phyloP scores from a whole-genome alignment of 2,888 invertebrate species.

The Ectemnius cavifrons region DNA sequence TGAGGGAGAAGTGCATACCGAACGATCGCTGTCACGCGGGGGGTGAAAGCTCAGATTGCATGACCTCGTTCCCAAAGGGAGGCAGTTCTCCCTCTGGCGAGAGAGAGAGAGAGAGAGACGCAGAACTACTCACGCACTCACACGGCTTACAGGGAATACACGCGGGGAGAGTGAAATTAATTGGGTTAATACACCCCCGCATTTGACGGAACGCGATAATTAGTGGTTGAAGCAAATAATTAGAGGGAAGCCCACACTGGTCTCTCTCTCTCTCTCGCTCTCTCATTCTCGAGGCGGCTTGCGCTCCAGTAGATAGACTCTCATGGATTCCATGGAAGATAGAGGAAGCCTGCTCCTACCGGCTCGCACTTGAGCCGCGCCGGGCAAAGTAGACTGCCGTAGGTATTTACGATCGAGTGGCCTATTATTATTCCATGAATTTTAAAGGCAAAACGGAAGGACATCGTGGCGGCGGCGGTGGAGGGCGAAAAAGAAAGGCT shows the following conservation, averaged over 20 bases:
- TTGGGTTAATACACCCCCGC: neutral
- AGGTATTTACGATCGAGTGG: constrained; percentile 67
- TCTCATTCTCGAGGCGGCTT: neutral
- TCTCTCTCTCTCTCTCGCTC: too few species aligned
- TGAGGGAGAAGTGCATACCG: too few species aligned
- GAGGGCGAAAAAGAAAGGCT: constrained; percentile 34
- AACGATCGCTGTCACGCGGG: too few species aligned
- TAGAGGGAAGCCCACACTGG: neutral
- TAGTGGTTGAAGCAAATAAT: neutral
- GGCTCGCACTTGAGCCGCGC: constrained; percentile 38
- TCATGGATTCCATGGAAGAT: constrained; percentile 8
- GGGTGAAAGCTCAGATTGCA: too few species aligned
- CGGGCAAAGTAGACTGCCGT: constrained; percentile 50
- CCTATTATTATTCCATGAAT: constrained; percentile 76
- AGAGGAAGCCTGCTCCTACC: neutral
- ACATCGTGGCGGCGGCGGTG: constrained; percentile 11
- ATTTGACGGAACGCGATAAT: neutral
- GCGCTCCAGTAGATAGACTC: neutral
- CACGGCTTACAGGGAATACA: too few species aligned
- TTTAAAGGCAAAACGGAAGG: constrained; percentile 69
- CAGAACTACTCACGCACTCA: too few species aligned
- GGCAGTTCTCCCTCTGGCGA: too few species aligned
- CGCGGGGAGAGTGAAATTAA: neutral
- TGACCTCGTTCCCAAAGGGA: too few species aligned
- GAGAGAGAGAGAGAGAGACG: too few species aligned